Percentiles rank a stretch among this genome's conserved stretches.
Conservation (phyloP, 2,888 invertebrate genomes). For the Thalpophila matura region DNA sequence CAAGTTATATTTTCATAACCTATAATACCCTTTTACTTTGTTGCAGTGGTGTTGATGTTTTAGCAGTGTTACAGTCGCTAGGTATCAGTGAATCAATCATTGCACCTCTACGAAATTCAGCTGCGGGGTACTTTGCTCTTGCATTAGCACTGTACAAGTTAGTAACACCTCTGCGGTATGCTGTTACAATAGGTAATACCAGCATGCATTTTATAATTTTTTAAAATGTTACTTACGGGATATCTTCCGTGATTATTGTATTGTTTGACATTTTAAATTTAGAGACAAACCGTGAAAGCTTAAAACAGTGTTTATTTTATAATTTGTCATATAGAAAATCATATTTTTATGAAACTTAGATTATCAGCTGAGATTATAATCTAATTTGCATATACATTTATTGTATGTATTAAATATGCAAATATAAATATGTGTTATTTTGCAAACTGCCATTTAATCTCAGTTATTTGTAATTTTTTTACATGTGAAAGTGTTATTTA, state of each 20-base stretch:
- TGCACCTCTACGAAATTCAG: constrained; percentile 94
- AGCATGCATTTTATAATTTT: not conserved
- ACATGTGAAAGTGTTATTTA: too few relatives aligned
- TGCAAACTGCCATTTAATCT: too few relatives aligned
- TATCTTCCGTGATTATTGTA: too few relatives aligned
- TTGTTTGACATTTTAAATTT: too few relatives aligned
- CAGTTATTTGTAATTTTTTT: too few relatives aligned
- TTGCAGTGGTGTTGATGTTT: constrained; percentile 97
- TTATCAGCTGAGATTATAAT: constrained; percentile 20
- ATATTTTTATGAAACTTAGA: constrained; percentile 13
- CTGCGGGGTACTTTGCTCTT: constrained; percentile 97
- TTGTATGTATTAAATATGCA: too few relatives aligned
- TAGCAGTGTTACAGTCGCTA: constrained; percentile 93
- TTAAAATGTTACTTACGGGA: too few relatives aligned
- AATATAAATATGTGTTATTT: too few relatives aligned
- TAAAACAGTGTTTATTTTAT: too few relatives aligned
- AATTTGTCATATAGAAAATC: too few relatives aligned
- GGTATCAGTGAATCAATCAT: constrained; percentile 95
- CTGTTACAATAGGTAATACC: constrained; percentile 95
- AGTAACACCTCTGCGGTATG: constrained; percentile 96
- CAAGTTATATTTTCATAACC: too few relatives aligned
- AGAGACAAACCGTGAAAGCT: too few relatives aligned
- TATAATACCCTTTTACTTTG: constrained; percentile 36
- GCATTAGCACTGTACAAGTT: constrained; percentile 98
- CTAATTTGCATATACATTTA: constrained; percentile 28